Base-by-base conservation (phyloP, 2,888 invertebrate species). In the Agrochola macilenta region DNA sequence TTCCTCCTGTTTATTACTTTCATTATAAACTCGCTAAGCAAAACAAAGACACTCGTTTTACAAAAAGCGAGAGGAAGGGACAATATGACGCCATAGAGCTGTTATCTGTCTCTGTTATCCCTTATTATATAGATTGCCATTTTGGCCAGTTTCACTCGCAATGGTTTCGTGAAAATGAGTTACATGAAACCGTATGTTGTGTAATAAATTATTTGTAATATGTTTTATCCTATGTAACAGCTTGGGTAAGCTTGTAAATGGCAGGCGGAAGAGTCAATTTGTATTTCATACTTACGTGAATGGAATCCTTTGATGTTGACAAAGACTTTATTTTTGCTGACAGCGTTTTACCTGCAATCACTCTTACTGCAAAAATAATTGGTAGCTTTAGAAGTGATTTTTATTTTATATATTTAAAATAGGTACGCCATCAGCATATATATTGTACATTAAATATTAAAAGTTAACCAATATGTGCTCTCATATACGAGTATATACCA, bases 41-140 rank as follows among this genome's bases (percentile, higher is more conserved):
- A 12, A 52, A 52, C 81, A 65, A 58, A 64, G 52, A 23, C n/a
- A 81, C 58, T 78, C 64, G 11, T 84, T 75, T 78, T 61, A 78
- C 74, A 77, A 43, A 61, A 78, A 68, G 52, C 60, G 39, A 66
- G 71, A 77, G 52, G 76, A 78, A 81, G 61, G 83, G 79, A 78
- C 81, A 79, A 81, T 72, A 70, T 79, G 87, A 85, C 82, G 81
- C 81, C 85, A 79, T 75, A 71, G 64, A 74, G 75, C 54, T 64
- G 81, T 83, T 87, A 83, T 85, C 81, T 79, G 65, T 87, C 74
- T 81, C 76, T 69, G 76, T 84, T 86, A 81, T 83, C 81, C 87
- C 76, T 82, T 82, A 78, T 84, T 82, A 86, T 82, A 87, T 58
- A 57, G 73, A 76, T 72, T 76, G 73, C 73, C 76, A 76, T 85